A percentile compares a stretch with the other conserved stretches of the same genome.
Evolutionary conservation across 1,140 invertebrate genomes (phyloP).

Genomic region (Bombus waltoni): DNA sequence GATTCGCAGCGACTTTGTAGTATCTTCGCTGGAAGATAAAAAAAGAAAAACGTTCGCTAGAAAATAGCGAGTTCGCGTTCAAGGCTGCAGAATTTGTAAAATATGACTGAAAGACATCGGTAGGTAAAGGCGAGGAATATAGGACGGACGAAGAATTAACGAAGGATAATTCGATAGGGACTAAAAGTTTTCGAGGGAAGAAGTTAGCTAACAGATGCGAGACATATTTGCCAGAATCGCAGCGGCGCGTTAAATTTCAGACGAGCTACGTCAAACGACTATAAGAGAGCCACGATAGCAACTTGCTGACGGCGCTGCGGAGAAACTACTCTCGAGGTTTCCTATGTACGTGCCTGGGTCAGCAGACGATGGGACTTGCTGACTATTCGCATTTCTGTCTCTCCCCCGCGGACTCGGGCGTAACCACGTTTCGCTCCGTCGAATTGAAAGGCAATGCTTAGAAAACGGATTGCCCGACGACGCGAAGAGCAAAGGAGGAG

Average conservation of each 20-base stretch:
- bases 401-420: slow-evolving; percentile 1
- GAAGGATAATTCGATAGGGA: background rate
- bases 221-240: background rate
- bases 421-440: slow-evolving; percentile 33
- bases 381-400: slow-evolving; percentile 50
- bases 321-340: slow-evolving; percentile 52
- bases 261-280: slow-evolving; percentile 41
- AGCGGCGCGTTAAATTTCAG: slow-evolving; percentile 34
- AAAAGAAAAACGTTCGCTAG: too few species aligned
- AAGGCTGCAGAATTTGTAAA: too few species aligned
- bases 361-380: slow-evolving; percentile 51
- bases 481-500: too few species aligned
- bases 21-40: too few species aligned
- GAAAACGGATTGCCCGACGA: slow-evolving; percentile 16
- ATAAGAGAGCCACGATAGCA: slow-evolving; percentile 42
- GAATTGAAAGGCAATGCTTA: slow-evolving; percentile 47
- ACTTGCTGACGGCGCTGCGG: slow-evolving; percentile 58
- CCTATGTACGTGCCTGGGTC: slow-evolving; percentile 53
- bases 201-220: background rate
- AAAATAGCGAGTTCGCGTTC: too few species aligned
- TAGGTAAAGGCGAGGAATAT: too few species aligned
- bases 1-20: too few species aligned
- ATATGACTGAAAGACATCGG: too few species aligned
- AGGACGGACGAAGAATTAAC: background rate
- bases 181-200: too few species aligned